Percentiles rank a stretch among this genome's conserved stretches.
phyloP scores from a whole-genome alignment of 2,888 invertebrate genomes.

The Timandra comae region DNA sequence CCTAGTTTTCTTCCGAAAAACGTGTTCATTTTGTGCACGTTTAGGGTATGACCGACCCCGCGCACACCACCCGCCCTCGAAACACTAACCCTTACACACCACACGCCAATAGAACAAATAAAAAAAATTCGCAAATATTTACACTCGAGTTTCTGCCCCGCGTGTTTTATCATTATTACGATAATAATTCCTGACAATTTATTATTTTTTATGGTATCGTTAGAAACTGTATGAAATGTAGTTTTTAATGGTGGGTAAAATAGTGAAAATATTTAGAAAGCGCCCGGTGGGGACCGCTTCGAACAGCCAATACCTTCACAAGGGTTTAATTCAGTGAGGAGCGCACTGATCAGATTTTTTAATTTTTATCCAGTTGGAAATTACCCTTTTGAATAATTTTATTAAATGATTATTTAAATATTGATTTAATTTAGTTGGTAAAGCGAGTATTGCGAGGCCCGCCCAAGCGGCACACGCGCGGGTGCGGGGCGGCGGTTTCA shows the following conservation, averaged over 20 bases:
- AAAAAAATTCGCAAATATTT: constrained; percentile 54
- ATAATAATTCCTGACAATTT: constrained; percentile 24
- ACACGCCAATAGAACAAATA: constrained; percentile 21
- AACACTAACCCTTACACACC: constrained; percentile 11
- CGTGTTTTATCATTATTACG: constrained; percentile 29
- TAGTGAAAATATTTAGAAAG: constrained; percentile 18
- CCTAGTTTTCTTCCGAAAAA: constrained; percentile 52
- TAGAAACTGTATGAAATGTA: constrained; percentile 26
- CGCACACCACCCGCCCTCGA: constrained; percentile 40
- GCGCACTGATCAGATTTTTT: constrained; percentile 33
- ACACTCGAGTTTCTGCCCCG: constrained; percentile 28
- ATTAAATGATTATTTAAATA: constrained; percentile 26
- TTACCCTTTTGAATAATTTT: constrained; percentile 18
- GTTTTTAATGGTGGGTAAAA: constrained; percentile 26
- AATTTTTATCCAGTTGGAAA: constrained; percentile 26
- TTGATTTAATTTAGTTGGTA: constrained; percentile 10
- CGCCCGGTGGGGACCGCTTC: constrained; percentile 6
- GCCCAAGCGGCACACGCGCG: constrained; percentile 43
- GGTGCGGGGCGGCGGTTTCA: constrained; percentile 44
- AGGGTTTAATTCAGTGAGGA: constrained; percentile 13
- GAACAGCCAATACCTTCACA: constrained; percentile 21
- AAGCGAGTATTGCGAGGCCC: constrained; percentile 32
- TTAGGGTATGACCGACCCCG: constrained; percentile 50
- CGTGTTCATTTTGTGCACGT: constrained; percentile 54
- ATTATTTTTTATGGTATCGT: constrained; percentile 15